Evolutionary conservation across 2,113 vertebrate species (phyloP).

Genomic region (Oplegnathus fasciatus): DNA sequence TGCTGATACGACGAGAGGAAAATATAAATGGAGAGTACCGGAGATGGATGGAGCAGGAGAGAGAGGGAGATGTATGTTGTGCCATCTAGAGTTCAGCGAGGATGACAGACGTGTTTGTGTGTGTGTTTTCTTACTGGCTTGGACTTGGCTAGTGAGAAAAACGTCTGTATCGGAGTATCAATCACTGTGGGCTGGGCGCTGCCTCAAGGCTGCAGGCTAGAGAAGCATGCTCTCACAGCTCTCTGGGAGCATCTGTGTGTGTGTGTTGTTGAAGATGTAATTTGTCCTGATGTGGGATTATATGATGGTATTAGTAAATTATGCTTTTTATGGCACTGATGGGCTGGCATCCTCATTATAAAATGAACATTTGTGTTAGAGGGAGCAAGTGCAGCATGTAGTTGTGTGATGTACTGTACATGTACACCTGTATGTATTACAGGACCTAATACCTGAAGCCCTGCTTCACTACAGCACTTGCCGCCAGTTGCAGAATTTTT

Average conservation of each 20-base stretch:
- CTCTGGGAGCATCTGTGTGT: slow-evolving; percentile 24
- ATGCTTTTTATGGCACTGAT: slow-evolving; percentile 3
- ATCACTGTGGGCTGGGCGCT: slow-evolving; percentile 68
- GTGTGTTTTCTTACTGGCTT: slow-evolving; percentile 43
- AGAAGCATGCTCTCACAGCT: slow-evolving; percentile 37
- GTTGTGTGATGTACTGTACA: not conserved
- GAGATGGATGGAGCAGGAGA: slow-evolving; percentile 56
- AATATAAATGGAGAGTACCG: slow-evolving; percentile 57
- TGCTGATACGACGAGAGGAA: slow-evolving; percentile 47
- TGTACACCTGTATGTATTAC: not conserved
- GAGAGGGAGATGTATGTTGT: slow-evolving; percentile 52
- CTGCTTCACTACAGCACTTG: not conserved
- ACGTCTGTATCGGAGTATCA: slow-evolving; percentile 62
- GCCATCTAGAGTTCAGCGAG: slow-evolving; percentile 43
- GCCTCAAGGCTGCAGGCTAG: slow-evolving; percentile 66
- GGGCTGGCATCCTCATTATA: not conserved
- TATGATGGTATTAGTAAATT: not conserved
- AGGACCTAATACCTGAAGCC: not conserved
- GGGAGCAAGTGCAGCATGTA: not conserved
- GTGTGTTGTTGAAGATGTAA: slow-evolving; percentile 4
- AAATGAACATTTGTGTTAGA: not conserved
- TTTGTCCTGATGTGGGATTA: slow-evolving; percentile 13
- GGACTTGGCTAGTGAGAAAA: slow-evolving; percentile 53
- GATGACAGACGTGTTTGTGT: slow-evolving; percentile 59
- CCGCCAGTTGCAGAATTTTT: no score